Evolutionary conservation across 2,888 invertebrate species (phyloP), one percentile per base, ranked within the genome.

Genomic region (Rapana venosa): DNA sequence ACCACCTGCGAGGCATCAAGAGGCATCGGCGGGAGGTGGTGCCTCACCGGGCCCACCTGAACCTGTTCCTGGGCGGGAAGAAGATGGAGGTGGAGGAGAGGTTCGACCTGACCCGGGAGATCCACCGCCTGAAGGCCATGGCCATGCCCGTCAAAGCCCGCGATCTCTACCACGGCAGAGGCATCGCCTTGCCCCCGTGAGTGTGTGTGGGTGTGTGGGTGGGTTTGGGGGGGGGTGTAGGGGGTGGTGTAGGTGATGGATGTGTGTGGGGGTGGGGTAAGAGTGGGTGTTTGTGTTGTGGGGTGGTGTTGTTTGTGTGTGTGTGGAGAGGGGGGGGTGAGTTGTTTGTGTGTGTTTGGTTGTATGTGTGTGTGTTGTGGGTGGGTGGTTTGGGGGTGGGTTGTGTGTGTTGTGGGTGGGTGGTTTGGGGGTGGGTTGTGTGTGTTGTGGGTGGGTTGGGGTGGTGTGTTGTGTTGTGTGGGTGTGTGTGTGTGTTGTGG

Each of bases 121-220:
- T 95, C 61, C 93, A 94, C 90, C 93, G 94, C 83, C 91, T 95
- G 56, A 94, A 94, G 87, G 93, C 94, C 32, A 91, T 95, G 56
- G 94, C 94, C 70, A 92, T 95, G 92, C 95, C 95, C 36, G 92
- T 93, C 86, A 92, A 94, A 90, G 95, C 95, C 84, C 93, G 93
- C 91, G 95, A 95, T 90, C 91, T 95, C 70, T 95, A 93, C 91
- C 94, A 95, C 91, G 95, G 95, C 56, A 91, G 93, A 90, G 95
- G 95, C n/a, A 94, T 95, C 88, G 92, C 91, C 30, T 91, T 95
- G 81, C 95, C 95, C 32, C 90, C 90, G 95, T 95, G 92, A 94
- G 95, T 88, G 32, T 30, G 56, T 2, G 17, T 61, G 61, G 32
- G 17, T 4, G 32, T 35, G 32, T 35, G n/a, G 26, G 77, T 77